phyloP scores from a whole-genome alignment of 1,140 invertebrate genomes.

The Amyelois transitella region DNA sequence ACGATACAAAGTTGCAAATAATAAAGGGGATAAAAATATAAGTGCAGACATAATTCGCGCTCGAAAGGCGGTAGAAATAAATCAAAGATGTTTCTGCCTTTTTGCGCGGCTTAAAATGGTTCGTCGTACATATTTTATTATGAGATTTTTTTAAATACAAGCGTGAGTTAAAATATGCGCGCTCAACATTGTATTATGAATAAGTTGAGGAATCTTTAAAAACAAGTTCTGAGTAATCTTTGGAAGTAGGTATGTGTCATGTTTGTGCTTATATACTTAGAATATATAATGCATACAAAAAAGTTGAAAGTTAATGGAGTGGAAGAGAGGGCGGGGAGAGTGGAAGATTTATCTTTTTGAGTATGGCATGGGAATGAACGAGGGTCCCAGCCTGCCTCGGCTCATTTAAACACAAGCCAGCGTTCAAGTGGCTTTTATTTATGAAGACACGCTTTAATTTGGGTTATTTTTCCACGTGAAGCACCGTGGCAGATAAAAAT shows the following conservation, averaged over 20 bases:
- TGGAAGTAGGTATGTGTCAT: conserved; percentile 20
- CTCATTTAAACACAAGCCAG: conserved; percentile 13
- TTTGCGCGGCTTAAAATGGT: conserved; percentile 42
- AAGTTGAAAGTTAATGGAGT: conserved; percentile 41
- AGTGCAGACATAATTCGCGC: conserved; percentile 55
- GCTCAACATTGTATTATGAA: conserved; percentile 9
- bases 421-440: conserved; percentile 39
- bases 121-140: conserved; percentile 52
- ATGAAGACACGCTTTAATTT: conserved; percentile 27
- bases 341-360: conserved; percentile 60
- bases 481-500: background rate
- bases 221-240: conserved; percentile 22
- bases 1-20: conserved; percentile 62
- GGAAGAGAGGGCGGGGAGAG: conserved; percentile 39
- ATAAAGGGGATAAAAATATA: conserved; percentile 57
- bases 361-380: conserved; percentile 40
- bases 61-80: conserved; percentile 55
- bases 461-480: conserved; percentile 11
- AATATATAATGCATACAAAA: conserved; percentile 22
- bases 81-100: conserved; percentile 52
- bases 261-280: conserved; percentile 10
- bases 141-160: conserved; percentile 52
- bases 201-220: conserved; percentile 1
- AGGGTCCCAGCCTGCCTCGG: conserved; percentile 8
- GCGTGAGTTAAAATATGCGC: conserved; percentile 28